These are phyloP conservation scores for Rhaphigaster nebulosa DNA, from an alignment of 2,888 invertebrate species.

Conservation along the genomic window DNA sequence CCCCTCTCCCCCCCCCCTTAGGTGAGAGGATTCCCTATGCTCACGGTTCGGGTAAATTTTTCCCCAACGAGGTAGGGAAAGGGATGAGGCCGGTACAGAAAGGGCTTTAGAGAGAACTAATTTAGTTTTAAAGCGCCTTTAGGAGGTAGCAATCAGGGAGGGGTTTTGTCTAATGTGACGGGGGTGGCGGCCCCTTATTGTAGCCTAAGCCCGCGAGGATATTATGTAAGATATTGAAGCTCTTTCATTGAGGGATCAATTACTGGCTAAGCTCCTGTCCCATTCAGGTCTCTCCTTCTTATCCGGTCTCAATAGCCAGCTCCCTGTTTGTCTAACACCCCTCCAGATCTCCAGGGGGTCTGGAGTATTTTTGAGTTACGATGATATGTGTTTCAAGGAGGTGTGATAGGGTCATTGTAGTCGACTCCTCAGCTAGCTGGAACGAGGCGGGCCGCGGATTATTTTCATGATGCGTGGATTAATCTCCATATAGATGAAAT, in stretches of 20 bases:
- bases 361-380: neutral
- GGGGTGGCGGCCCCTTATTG: slow-evolving; percentile 27
- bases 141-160: slow-evolving; percentile 48
- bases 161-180: slow-evolving; percentile 63
- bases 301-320: slow-evolving; percentile 26
- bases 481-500: no score
- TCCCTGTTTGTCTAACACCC: slow-evolving; percentile 36
- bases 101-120: slow-evolving; percentile 57
- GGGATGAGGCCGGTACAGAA: slow-evolving; percentile 53
- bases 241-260: slow-evolving; percentile 60
- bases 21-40: slow-evolving; percentile 32
- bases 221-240: slow-evolving; percentile 64
- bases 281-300: slow-evolving; percentile 37
- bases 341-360: neutral
- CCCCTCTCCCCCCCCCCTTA: no score
- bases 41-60: slow-evolving; percentile 20
- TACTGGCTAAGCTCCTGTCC: slow-evolving; percentile 50
- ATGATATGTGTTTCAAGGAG: neutral
- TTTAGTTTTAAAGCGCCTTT: slow-evolving; percentile 60
- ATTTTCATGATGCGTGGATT: no score
- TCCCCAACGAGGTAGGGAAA: slow-evolving; percentile 20
- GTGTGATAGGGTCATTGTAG: neutral
- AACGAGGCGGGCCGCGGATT: neutral
- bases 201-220: slow-evolving; percentile 57
- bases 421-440: neutral